Conservation (phyloP, 1,140 invertebrate genomes). For the Sogatella furcifera region DNA sequence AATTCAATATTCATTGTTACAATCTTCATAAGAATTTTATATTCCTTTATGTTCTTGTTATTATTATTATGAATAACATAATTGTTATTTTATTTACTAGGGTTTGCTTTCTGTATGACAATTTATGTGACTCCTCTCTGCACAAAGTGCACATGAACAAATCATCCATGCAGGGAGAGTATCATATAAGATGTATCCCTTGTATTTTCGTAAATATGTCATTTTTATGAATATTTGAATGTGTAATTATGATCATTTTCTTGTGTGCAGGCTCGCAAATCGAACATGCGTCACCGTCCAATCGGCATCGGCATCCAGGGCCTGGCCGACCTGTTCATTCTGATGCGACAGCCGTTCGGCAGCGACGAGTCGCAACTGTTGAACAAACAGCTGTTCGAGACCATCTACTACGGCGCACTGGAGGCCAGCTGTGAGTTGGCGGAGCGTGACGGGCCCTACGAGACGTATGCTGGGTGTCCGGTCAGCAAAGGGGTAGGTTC, state of each 20-base stretch:
- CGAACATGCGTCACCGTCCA: conserved; percentile 88
- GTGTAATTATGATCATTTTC: background rate
- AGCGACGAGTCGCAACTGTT: conserved; percentile 72
- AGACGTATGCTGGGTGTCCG: conserved; percentile 83
- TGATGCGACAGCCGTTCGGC: conserved; percentile 90
- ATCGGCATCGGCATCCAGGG: conserved; percentile 97
- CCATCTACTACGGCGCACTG: conserved; percentile 93
- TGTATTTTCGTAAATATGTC: too few relatives aligned
- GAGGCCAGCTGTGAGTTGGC: conserved; percentile 96
- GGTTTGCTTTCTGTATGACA: too few relatives aligned
- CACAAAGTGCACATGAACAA: too few relatives aligned
- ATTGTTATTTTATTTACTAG: too few relatives aligned
- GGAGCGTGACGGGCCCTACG: conserved; percentile 74
- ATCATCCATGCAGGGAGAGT: too few relatives aligned
- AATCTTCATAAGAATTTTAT: too few relatives aligned
- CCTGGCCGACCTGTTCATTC: conserved; percentile 90
- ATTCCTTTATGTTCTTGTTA: too few relatives aligned
- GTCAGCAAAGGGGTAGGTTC: conserved; percentile 74
- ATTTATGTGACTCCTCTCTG: too few relatives aligned
- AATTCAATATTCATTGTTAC: too few relatives aligned
- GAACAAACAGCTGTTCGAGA: conserved; percentile 97
- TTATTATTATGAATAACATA: too few relatives aligned
- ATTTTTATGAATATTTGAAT: too few relatives aligned
- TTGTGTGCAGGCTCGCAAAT: conserved; percentile 49
- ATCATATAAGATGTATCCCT: too few relatives aligned